A percentile compares a stretch with the other conserved stretches of the same genome.
Conservation (phyloP, 1,140 invertebrate genomes). For the Ceratina japonica region DNA sequence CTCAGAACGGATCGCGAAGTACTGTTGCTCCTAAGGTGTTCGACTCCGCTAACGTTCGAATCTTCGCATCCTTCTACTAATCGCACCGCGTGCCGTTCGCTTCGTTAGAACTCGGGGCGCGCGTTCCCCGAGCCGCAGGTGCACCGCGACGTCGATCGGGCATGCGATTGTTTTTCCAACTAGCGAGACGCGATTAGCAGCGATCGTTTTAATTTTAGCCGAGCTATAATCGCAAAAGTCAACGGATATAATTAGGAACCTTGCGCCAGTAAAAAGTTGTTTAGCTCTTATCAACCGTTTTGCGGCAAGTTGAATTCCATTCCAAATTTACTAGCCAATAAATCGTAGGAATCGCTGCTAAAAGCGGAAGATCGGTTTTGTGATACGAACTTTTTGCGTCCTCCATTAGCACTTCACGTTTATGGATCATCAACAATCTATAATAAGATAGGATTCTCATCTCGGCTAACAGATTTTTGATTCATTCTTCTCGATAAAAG, state of each 20-base stretch:
- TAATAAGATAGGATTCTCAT: not conserved
- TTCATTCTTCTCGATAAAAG: too few species aligned
- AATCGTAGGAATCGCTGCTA: too few species aligned
- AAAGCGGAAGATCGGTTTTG: not conserved
- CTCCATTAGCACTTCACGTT: not conserved
- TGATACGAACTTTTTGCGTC: not conserved
- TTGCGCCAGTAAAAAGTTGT: not conserved
- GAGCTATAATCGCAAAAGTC: not conserved
- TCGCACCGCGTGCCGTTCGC: slow-evolving; percentile 26
- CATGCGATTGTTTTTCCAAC: not conserved
- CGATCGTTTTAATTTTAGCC: not conserved
- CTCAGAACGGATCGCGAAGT: slow-evolving; percentile 30
- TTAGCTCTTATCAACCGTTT: too few species aligned
- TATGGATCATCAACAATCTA: not conserved
- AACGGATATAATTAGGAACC: not conserved
- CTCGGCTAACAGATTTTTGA: not conserved
- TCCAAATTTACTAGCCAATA: too few species aligned
- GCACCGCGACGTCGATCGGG: not conserved
- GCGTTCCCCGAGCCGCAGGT: not conserved
- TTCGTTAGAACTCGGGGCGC: slow-evolving; percentile 48
- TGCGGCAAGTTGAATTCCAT: too few species aligned
- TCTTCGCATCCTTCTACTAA: slow-evolving; percentile 59
- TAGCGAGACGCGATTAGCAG: too few species aligned
- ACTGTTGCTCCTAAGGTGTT: slow-evolving; percentile 36
- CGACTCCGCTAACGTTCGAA: slow-evolving; percentile 50